phyloP scores from a whole-genome alignment of 2,113 vertebrate genomes.

The Tragelaphus buxtoni region DNA sequence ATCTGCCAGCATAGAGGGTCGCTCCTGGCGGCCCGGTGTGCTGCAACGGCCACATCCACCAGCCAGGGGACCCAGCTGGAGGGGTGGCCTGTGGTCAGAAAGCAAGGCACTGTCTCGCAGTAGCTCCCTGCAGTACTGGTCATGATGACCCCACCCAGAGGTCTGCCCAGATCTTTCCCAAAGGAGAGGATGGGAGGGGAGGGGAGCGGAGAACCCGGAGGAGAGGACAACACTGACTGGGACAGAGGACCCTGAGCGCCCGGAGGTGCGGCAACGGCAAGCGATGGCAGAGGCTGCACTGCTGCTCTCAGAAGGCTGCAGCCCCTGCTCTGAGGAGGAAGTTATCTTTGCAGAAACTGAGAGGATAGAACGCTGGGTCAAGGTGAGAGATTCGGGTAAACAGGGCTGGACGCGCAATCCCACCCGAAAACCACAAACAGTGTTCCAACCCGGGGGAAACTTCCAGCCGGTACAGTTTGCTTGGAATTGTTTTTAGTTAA shows the following conservation, averaged over 20 bases:
- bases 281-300: background rate
- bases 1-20: background rate
- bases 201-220: background rate
- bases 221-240: background rate
- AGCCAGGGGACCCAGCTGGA: background rate
- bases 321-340: background rate
- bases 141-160: background rate
- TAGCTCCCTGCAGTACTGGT: background rate
- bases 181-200: background rate
- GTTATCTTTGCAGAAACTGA: background rate
- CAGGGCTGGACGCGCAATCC: too few species aligned
- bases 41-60: too few species aligned
- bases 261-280: fast-evolving
- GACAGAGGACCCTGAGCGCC: background rate
- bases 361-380: background rate
- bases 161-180: background rate
- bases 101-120: background rate
- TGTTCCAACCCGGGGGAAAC: background rate
- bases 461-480: fast-evolving
- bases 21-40: background rate
- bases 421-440: background rate
- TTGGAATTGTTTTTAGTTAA: background rate
- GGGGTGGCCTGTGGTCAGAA: background rate
- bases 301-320: background rate
- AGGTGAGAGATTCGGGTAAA: background rate